Percentiles rank a stretch among this genome's conserved stretches.
These are phyloP conservation scores for Rhincodon typus DNA, from an alignment of 2,797 vertebrate species.

Conservation along the genomic window DNA sequence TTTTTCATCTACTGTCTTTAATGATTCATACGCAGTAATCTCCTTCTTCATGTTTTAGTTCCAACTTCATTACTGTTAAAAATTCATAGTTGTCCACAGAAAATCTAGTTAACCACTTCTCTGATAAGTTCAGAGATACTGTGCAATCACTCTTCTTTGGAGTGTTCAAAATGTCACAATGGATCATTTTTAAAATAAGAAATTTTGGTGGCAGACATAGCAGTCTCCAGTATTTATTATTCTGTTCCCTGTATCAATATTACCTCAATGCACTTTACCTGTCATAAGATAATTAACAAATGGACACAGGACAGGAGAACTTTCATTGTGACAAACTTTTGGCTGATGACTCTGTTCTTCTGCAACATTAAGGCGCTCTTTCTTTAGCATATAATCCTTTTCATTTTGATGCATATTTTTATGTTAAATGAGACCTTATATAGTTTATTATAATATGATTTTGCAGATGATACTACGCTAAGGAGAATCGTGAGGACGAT, in stretches of 20 bases:
- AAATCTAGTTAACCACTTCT: slow-evolving; percentile 22
- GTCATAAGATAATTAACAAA: background rate
- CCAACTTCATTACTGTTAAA: slow-evolving; percentile 48
- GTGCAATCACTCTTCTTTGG: background rate
- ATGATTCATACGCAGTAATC: background rate
- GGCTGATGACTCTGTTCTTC: background rate
- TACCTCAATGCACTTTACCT: background rate
- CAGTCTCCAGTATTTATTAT: background rate
- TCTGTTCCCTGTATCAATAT: background rate
- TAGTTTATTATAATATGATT: too few species aligned
- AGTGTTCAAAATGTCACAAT: background rate
- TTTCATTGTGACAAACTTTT: background rate
- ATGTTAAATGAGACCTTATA: background rate
- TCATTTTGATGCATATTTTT: background rate
- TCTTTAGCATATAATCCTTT: background rate
- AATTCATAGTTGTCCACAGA: slow-evolving; percentile 42
- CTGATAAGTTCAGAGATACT: background rate
- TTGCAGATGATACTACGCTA: too few species aligned
- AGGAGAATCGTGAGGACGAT: too few species aligned
- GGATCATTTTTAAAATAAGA: background rate
- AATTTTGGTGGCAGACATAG: background rate
- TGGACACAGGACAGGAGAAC: background rate
- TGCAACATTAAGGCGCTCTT: background rate
- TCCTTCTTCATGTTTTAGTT: slow-evolving; percentile 42
- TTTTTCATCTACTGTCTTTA: background rate